Conservation (phyloP, 2,113 vertebrate species). For the Triplophysa dalaica region DNA sequence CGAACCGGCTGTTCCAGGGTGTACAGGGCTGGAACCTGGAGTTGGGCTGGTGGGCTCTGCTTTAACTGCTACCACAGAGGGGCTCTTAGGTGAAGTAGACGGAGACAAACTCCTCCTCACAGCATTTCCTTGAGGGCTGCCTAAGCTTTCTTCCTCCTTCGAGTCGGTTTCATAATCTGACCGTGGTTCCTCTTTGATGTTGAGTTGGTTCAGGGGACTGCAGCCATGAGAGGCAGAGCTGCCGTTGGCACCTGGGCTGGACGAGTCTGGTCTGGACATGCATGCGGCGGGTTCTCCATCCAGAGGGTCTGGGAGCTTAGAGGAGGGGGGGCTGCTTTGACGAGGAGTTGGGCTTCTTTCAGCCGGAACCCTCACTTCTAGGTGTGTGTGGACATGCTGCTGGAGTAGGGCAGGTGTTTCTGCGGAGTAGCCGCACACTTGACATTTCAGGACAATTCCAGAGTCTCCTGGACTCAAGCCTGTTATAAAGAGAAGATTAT, state of each 20-base stretch:
- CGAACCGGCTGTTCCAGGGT: slow-evolving; percentile 70
- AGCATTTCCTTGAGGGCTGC: slow-evolving; percentile 49
- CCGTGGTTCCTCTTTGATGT: slow-evolving; percentile 83
- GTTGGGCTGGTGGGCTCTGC: slow-evolving; percentile 87
- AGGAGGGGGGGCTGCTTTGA: slow-evolving; percentile 58
- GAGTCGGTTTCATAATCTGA: slow-evolving; percentile 70
- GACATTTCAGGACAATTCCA: slow-evolving; percentile 77
- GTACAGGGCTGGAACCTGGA: slow-evolving; percentile 86
- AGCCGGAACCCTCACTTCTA: slow-evolving; percentile 65
- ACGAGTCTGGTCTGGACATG: slow-evolving; percentile 68
- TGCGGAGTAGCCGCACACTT: slow-evolving; percentile 78
- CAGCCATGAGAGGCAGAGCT: slow-evolving; percentile 68
- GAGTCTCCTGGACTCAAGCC: slow-evolving; percentile 78
- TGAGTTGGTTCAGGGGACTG: slow-evolving; percentile 61
- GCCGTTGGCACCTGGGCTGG: slow-evolving; percentile 74
- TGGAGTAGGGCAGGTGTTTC: slow-evolving; percentile 81
- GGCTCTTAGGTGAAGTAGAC: slow-evolving; percentile 77
- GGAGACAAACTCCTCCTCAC: slow-evolving; percentile 59
- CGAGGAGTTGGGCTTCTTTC: slow-evolving; percentile 69
- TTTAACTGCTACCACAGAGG: slow-evolving; percentile 75
- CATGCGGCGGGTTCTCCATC: slow-evolving; percentile 59
- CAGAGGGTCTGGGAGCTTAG: slow-evolving; percentile 59
- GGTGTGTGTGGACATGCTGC: slow-evolving; percentile 80
- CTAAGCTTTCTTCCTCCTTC: slow-evolving; percentile 28
- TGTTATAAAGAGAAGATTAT: slow-evolving; percentile 51